Evolutionary conservation across 1,140 invertebrate species (phyloP), one percentile per base, ranked within the genome.

Genomic region (Phocides pigmalion): DNA sequence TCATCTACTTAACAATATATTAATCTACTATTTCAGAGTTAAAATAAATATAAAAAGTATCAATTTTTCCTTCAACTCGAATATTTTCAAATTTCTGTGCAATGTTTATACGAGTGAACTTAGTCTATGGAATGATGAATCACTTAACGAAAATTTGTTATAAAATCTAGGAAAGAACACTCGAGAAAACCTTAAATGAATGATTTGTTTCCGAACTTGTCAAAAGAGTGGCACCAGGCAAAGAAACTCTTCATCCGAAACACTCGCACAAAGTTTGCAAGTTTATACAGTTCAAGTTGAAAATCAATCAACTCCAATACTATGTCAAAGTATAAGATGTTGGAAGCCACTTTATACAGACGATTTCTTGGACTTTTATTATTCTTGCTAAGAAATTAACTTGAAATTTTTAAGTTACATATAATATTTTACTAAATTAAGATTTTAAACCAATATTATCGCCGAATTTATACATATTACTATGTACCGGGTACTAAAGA

Each of bases 181-280:
- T 32, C 11, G 39, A 20, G 37, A 42, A 22, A 12, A 20, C 37
- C 20, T 14, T 56, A 14, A 42, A 12, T 16, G 14, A 28, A 50
- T 15, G 12, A 56, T 22, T 41, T 56, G 35, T 56, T 22, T 56
- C 16, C 51, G 14, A 56, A 56, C 53, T 42, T n/a, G 53, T 25
- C 37, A 56, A 56, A 56, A 41, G 37, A 22, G 12, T n/a, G 6
- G 9, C 35, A 15, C 53, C 25, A 16, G 9, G 39, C 22, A 56
- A 44, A 9, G 20, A 42, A 56, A 56, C 53, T 56, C 37, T 42
- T 56, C 37, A 56, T 42, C 35, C 39, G 39, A 56, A 42, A 42
- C 53, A 15, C 20, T 8, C 37, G 20, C 25, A 56, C 17, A 42
- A 42, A 56, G 12, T 41, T 56, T 4, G 37, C 12, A 11, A 56